phyloP scores from a whole-genome alignment of 2,888 invertebrate species.

The Heliconius aoede region DNA sequence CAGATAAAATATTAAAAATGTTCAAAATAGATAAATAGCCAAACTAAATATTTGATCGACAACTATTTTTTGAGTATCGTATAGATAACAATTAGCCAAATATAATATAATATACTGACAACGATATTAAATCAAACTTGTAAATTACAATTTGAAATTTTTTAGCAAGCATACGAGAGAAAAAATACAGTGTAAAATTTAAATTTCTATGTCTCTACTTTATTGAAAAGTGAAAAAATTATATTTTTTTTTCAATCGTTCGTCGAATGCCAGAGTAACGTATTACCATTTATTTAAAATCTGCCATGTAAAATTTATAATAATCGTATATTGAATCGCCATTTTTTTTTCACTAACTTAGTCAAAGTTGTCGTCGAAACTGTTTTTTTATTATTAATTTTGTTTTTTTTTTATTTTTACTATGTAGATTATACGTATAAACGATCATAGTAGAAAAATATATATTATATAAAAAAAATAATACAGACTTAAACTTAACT shows the following conservation, averaged over 20 bases:
- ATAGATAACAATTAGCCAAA: not conserved
- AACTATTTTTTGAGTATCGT: conserved; percentile 11
- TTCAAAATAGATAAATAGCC: not conserved
- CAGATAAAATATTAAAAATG: conserved; percentile 4
- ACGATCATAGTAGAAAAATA: no score
- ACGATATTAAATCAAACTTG: not conserved
- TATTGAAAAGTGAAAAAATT: not conserved
- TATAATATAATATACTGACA: not conserved
- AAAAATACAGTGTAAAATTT: not conserved
- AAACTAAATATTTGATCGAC: conserved; percentile 9
- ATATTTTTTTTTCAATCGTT: not conserved
- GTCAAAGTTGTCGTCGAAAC: no score
- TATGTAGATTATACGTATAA: no score
- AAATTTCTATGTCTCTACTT: not conserved
- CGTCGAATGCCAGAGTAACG: not conserved
- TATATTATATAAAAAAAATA: not conserved
- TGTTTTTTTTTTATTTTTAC: no score
- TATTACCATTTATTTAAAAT: not conserved
- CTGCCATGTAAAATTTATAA: not conserved
- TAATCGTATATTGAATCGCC: not conserved
- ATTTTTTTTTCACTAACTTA: no score
- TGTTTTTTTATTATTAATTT: no score
- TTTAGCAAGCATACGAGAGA: no score
- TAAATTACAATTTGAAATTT: not conserved
- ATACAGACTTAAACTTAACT: not conserved